Percentiles rank a stretch among this genome's conserved stretches.
Evolutionary conservation across 2,113 vertebrate genomes (phyloP).

Genomic region (Tapirus terrestris): DNA sequence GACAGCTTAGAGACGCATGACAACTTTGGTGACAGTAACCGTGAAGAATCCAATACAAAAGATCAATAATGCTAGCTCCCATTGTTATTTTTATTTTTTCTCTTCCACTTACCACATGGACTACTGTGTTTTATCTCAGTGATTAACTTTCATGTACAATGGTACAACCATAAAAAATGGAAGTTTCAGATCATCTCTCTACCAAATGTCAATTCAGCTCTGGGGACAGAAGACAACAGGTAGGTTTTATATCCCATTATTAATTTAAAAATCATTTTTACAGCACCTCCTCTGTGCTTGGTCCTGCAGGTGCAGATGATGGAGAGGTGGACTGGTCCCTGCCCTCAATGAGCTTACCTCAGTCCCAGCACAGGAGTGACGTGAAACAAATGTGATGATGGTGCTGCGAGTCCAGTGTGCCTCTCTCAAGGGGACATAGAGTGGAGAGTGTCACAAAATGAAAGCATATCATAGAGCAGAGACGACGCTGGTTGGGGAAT

Average conservation of each 20-base stretch:
- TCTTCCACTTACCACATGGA: neutral
- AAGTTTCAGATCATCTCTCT: neutral
- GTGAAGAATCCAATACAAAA: neutral
- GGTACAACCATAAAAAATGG: neutral
- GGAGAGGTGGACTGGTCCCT: too few species aligned
- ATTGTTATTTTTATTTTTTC: neutral
- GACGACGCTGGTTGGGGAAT: neutral
- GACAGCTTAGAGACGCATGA: neutral
- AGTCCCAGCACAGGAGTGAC: neutral
- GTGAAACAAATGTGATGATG: neutral
- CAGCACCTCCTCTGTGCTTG: neutral
- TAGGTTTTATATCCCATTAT: neutral
- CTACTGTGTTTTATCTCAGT: neutral
- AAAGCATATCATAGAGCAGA: neutral
- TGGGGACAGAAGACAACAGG: neutral
- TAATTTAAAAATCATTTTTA: slow-evolving; percentile 15
- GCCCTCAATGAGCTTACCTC: neutral
- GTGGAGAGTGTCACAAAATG: neutral
- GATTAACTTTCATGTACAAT: neutral
- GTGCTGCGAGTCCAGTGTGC: neutral
- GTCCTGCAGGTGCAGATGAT: neutral
- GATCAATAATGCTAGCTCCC: neutral
- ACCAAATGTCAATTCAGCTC: neutral
- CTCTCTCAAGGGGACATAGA: neutral
- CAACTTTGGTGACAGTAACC: neutral